Evolutionary conservation across 2,797 vertebrate genomes (phyloP).

Genomic region (Scomberomorus guttatus): DNA sequence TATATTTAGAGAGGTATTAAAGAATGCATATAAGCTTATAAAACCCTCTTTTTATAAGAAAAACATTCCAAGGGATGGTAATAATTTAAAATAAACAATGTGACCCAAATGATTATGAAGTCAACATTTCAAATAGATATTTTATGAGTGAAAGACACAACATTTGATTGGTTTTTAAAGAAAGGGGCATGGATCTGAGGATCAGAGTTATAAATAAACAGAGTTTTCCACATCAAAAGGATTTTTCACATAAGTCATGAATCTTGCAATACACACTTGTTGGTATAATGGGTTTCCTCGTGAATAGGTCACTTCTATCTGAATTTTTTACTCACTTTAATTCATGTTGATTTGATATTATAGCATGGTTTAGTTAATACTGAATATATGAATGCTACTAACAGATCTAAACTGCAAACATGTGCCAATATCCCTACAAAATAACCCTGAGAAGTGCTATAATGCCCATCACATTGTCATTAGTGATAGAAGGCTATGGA

Average conservation of each 20-base stretch:
- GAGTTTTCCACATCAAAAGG: slow-evolving; percentile 1
- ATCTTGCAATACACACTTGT: neutral
- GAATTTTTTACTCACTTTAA: neutral
- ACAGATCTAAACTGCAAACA: neutral
- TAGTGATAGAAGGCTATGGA: neutral
- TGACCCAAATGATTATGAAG: neutral
- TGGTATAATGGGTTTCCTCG: neutral
- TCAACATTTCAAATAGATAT: neutral
- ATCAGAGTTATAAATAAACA: neutral
- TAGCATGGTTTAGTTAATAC: neutral
- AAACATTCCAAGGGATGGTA: slow-evolving; percentile 37
- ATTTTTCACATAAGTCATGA: neutral
- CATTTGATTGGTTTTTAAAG: neutral
- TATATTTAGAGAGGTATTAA: slow-evolving; percentile 72
- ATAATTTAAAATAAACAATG: slow-evolving; percentile 28
- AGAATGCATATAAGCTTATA: slow-evolving; percentile 37
- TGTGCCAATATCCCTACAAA: neutral
- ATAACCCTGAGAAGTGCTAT: neutral
- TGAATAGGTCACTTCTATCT: neutral
- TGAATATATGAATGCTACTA: neutral
- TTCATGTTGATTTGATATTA: neutral
- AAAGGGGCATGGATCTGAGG: neutral
- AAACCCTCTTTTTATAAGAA: slow-evolving; percentile 31
- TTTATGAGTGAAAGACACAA: slow-evolving; percentile 1
- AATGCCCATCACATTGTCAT: neutral